These are phyloP conservation scores for Mormyrus proboscirostris DNA, from an alignment of 2,797 vertebrate genomes.

Conservation along the genomic window DNA sequence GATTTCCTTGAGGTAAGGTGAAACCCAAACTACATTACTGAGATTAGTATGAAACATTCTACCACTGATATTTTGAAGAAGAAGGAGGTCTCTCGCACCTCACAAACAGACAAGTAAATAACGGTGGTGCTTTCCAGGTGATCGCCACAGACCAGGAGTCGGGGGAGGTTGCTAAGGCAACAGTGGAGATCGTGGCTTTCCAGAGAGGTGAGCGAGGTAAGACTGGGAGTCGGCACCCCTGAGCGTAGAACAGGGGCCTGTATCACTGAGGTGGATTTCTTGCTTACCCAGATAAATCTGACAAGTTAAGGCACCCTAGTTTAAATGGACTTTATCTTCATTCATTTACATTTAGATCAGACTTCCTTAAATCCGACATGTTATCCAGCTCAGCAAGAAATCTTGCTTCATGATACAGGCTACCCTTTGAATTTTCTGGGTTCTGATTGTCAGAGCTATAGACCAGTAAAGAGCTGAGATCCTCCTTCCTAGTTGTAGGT, in stretches of 20 bases:
- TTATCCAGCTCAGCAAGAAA: neutral
- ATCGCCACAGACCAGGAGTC: conserved; percentile 67
- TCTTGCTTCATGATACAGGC: neutral
- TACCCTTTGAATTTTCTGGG: neutral
- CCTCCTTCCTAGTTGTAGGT: neutral
- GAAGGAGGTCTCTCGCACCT: neutral
- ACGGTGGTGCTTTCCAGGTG: conserved; percentile 50
- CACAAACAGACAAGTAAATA: neutral
- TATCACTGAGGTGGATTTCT: neutral
- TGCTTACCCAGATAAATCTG: neutral
- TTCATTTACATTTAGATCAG: neutral
- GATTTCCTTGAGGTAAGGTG: conserved; percentile 58
- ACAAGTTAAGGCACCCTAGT: too few relatives aligned
- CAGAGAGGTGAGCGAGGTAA: conserved; percentile 64
- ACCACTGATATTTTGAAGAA: neutral
- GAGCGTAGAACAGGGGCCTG: neutral
- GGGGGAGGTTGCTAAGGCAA: conserved; percentile 56
- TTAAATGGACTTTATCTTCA: too few relatives aligned
- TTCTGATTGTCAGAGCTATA: neutral
- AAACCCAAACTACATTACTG: neutral
- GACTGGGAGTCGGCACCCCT: neutral
- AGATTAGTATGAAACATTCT: neutral
- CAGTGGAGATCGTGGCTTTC: conserved; percentile 62
- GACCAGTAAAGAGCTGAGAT: neutral
- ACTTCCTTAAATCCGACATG: neutral